Base-by-base conservation (phyloP, 2,888 invertebrate genomes). In the Drosophila prostipennis region DNA sequence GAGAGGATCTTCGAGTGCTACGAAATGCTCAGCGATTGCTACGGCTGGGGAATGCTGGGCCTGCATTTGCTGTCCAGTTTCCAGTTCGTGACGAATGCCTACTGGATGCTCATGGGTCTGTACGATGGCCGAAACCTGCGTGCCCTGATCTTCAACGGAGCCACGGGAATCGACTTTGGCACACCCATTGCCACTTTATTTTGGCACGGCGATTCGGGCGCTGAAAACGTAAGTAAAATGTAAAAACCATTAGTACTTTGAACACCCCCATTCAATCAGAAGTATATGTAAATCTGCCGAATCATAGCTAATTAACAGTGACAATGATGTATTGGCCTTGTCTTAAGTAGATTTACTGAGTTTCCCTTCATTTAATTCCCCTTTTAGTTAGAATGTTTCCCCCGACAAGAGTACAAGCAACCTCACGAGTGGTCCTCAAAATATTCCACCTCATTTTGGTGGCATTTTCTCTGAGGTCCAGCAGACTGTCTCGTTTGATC, bases 21-120 rank as follows among this genome's bases (percentile, higher is more conserved):
- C 49, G 87, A 84, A 55, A 29, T 77, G 2, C 76, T 88, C 13
- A 92, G 90, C 65, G 80, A 88, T 42, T 87, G 87, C 54, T 91
- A 86, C 48, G 91, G 92, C 14, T 92, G 91, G 91, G 89, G 91
- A 1, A 61, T 92, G 46, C 63, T 92, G 32, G 81, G 78, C 1
- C 77, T 91, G 5, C 87, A 84, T 7, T 73, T 89, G 13, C 72
- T 87, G 42, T 87, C 89, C 51, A 90, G 91, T 59, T 78, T 91
- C 3, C 87, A 91, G 65, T 89, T 92, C 19, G 89, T 91, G 0
- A 81, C 87, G 4, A 90, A 90, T 60, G 87, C 87, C 0, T 92
- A 91, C 68, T 91, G 91, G 90, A 78, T 87, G 1, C 76, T 89
- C 42, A 73, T 67, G 40, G 70, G 74, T 13, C 57, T 76, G 58